Percentiles rank a stretch among this genome's conserved stretches.
Evolutionary conservation across 2,888 invertebrate genomes (phyloP).

Genomic region (Pecten maximus): DNA sequence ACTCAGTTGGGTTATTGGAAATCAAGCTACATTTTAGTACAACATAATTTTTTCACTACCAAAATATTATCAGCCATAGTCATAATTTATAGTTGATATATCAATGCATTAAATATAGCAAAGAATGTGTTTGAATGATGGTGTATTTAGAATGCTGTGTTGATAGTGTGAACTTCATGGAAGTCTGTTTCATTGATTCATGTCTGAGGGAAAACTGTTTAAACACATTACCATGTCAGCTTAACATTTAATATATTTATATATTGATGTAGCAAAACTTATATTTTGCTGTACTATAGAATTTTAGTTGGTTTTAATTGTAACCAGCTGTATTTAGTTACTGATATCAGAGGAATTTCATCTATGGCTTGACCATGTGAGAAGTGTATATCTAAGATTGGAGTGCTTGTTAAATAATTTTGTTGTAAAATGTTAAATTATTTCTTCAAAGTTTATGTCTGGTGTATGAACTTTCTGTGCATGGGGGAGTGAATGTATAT

Average conservation of each 20-base stretch:
- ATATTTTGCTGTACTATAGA: neutral
- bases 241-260: neutral
- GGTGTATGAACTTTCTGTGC: neutral
- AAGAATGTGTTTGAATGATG: neutral
- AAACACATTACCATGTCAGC: neutral
- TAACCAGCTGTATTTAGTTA: neutral
- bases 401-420: neutral
- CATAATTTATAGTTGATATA: neutral
- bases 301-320: conserved; percentile 24
- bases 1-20: too few species aligned
- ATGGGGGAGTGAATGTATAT: neutral
- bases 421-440: conserved; percentile 26
- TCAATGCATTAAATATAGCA: neutral
- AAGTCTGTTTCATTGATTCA: neutral
- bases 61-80: too few species aligned
- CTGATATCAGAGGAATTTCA: neutral
- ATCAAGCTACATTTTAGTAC: too few species aligned
- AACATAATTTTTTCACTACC: too few species aligned
- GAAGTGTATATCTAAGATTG: neutral
- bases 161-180: neutral
- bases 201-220: neutral
- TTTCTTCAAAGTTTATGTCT: conserved; percentile 26
- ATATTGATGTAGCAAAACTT: neutral
- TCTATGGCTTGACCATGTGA: neutral
- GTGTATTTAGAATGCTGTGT: neutral